Base-by-base conservation (phyloP, 1,140 invertebrate genomes). In the Sitodiplosis mosellana region DNA sequence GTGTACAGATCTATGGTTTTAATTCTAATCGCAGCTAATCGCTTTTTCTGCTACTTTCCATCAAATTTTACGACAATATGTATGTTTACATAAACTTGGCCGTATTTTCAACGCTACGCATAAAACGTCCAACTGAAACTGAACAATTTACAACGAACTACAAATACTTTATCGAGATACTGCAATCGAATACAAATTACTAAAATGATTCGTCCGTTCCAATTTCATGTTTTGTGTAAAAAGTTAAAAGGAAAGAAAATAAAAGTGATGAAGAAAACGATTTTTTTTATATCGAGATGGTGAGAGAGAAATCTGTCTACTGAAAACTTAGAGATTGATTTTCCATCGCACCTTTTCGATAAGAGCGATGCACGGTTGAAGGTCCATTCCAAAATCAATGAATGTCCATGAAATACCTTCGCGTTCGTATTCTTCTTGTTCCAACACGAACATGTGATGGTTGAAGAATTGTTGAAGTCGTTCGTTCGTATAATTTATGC, bases 401-500 rank as follows among this genome's bases (percentile, higher is more conserved):
- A 92, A 93, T 50, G 75, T 78, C 88, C 88, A 93, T 54, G 72
- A 67, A 62, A 93, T 89, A 57, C 83, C 81, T 70, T 93, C 86
- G 59, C 81, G 75, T 70, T 91, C 86, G 71, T 93, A 93, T 63
- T 93, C 87, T 68, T 93, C 88, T 77, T 94, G 89, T 71, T 94
- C 90, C 59, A 94, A 74, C 53, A 94, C 82, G 71, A 95, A 94
- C 89, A 93, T 93, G 73, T 89, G 85, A 69, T 93, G 87, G 71
- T 93, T 94, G 81, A 92, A 93, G 73, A 87, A 94, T 65, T 93
- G 90, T 69, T 94, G 89, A 49, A 94, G 75, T 69, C 89, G 87
- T 72, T 95, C 90, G 66, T 94, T 94, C 56, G 88, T 90, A 75
- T 90, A 93, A 75, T 95, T 95, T 77, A 95, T 91, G 74, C 89